A percentile compares a stretch with the other conserved stretches of the same genome.
Evolutionary conservation across 2,888 invertebrate species (phyloP).

Genomic region (Dicyrtomina minuta): DNA sequence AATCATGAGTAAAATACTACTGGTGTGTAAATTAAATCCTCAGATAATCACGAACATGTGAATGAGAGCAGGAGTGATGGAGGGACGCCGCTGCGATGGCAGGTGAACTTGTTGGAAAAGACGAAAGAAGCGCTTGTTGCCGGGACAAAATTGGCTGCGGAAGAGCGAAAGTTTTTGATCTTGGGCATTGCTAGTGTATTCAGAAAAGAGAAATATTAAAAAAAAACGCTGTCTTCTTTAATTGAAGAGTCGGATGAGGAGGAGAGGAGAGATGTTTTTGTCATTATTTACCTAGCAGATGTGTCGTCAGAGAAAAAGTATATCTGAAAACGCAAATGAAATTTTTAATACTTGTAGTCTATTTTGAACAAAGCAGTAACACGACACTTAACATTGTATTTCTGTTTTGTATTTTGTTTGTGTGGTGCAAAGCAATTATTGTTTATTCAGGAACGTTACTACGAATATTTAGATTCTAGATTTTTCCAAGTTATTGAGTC

Average conservation of each 20-base stretch:
- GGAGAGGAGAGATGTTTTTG: constrained; percentile 54
- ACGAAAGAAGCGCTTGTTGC: constrained; percentile 8
- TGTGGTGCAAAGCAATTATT: constrained; percentile 47
- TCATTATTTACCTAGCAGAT: constrained; percentile 57
- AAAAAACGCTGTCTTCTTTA: constrained; percentile 56
- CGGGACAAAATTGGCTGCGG: background rate
- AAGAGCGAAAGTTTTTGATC: constrained; percentile 55
- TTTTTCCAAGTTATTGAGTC: constrained; percentile 56
- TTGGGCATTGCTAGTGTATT: constrained; percentile 58
- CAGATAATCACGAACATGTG: background rate
- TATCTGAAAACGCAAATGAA: background rate
- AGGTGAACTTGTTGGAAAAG: constrained; percentile 2
- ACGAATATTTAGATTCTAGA: constrained; percentile 54
- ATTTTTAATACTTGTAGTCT: too few relatives aligned
- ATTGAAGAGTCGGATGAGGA: constrained; percentile 54
- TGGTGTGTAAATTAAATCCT: too few relatives aligned
- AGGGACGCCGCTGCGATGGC: background rate
- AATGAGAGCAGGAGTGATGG: too few relatives aligned
- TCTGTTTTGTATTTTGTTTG: background rate
- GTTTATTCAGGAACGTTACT: constrained; percentile 50
- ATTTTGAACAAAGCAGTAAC: too few relatives aligned
- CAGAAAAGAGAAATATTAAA: constrained; percentile 56
- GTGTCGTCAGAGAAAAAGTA: constrained; percentile 53
- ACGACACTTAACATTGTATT: too few relatives aligned
- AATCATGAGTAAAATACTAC: too few relatives aligned